Conservation (phyloP, 2,797 vertebrate genomes). For the Paedocypris micromegethes region DNA sequence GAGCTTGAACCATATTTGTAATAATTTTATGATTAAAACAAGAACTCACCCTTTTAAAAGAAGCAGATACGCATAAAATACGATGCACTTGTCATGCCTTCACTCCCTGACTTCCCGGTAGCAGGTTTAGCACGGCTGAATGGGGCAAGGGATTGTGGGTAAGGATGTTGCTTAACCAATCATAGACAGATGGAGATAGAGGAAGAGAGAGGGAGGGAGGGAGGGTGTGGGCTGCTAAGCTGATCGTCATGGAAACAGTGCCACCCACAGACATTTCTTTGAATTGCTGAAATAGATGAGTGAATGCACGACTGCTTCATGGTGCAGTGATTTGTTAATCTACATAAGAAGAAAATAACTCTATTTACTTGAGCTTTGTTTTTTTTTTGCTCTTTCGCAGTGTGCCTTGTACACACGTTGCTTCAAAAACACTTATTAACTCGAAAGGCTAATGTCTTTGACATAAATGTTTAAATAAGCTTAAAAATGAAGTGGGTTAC, state of each 20-base stretch:
- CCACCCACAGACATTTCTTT: slow-evolving; percentile 33
- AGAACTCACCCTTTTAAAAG: slow-evolving; percentile 42
- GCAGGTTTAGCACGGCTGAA: slow-evolving; percentile 26
- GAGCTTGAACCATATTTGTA: background rate
- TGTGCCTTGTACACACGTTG: no score
- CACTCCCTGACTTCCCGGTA: slow-evolving; percentile 35
- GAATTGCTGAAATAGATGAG: slow-evolving; percentile 4
- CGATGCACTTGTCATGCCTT: slow-evolving; percentile 42
- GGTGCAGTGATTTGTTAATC: background rate
- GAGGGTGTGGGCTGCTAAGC: slow-evolving; percentile 13
- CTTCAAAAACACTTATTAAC: slow-evolving; percentile 6
- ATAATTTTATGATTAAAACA: slow-evolving; percentile 30
- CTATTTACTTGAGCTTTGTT: background rate
- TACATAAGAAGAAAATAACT: background rate
- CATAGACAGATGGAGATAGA: slow-evolving; percentile 24
- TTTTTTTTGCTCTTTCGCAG: background rate
- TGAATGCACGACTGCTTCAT: background rate
- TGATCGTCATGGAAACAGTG: slow-evolving; percentile 50
- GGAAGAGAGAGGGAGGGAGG: slow-evolving; percentile 8
- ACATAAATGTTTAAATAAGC: slow-evolving; percentile 1
- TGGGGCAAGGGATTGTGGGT: slow-evolving; percentile 47
- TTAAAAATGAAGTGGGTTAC: slow-evolving; percentile 1
- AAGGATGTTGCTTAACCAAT: slow-evolving; percentile 46
- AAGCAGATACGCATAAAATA: slow-evolving; percentile 11
- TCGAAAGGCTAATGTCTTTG: background rate